Evolutionary conservation across 1,140 invertebrate species (phyloP), one percentile per base, ranked within the genome.

Genomic region (Lordiphosa collinella): DNA sequence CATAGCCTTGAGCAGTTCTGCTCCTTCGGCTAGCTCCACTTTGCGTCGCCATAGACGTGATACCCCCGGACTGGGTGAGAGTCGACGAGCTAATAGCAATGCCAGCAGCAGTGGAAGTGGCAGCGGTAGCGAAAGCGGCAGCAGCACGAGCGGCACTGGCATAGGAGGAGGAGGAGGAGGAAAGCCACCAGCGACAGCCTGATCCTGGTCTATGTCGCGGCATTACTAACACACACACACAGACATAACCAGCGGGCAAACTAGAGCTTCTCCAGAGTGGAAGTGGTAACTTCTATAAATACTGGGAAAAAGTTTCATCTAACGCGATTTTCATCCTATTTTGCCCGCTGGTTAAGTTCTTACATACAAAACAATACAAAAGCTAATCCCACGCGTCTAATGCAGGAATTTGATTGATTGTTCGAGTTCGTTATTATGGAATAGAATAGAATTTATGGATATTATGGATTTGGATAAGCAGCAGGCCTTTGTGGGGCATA

Each of bases 351-450:
- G 3, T 3, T 25, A 25, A n/a, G n/a, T n/a, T 5, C 18, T 37
- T 29, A 65, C 16, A 47, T 40, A 66, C 46, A 43, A 29, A 44
- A 25, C 22, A 22, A 44, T 13, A 44, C 22, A 44, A 41, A 84
- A 66, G 64, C 68, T 85, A 84, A 72, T 48, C 78, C 78, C 72
- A 82, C 75, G 68, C 74, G 76, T 78, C 76, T 76, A 84, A 72
- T 67, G 71, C 72, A 84, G 76, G 78, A 72, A 82, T 84, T 72
- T 82, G 71, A 76, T 75, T 71, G 72, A 82, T 84, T 74, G 76
- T 68, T 63, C 59, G 54, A 82, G 71, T 75, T 84, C 71, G 71
- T 84, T 80, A 69, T 54, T 57, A 76, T 50, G 52, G 16, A 49
- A 66, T 67, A 66, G 62, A 65, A 46, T 46, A 49, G 41, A 44